Conservation (phyloP, 2,113 vertebrate species). For the Taxidea taxus region DNA sequence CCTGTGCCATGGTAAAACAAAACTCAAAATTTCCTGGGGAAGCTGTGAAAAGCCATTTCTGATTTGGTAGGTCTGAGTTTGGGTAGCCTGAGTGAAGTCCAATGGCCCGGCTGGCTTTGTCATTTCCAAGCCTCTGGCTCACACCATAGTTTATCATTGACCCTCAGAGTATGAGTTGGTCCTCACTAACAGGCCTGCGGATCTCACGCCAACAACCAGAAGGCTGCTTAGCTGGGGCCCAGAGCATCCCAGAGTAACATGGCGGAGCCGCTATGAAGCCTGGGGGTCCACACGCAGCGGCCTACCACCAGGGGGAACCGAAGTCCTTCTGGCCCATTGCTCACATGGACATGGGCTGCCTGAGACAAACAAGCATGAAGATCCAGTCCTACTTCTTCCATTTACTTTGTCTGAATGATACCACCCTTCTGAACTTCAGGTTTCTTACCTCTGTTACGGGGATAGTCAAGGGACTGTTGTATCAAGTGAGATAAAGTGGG, state of each 20-base stretch:
- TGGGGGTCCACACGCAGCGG: not conserved
- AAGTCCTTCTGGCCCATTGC: not conserved
- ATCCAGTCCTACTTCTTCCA: not conserved
- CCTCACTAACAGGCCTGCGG: too few relatives aligned
- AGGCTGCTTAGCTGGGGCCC: not conserved
- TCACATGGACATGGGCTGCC: not conserved
- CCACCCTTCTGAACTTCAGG: not conserved
- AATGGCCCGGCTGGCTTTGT: not conserved
- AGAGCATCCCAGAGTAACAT: not conserved
- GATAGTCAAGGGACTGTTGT: not conserved
- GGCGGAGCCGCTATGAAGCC: not conserved
- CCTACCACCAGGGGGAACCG: too few relatives aligned
- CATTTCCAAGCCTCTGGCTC: not conserved
- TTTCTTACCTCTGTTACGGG: not conserved
- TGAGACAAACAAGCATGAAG: not conserved
- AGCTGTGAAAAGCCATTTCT: not conserved
- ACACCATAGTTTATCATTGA: not conserved
- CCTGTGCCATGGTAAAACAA: fast-evolving
- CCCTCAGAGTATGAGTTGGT: not conserved
- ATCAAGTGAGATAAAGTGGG: not conserved
- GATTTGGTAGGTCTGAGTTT: not conserved
- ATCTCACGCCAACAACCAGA: not conserved
- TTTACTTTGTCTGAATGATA: not conserved
- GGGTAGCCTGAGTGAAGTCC: not conserved
- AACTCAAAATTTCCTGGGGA: not conserved